Conservation (phyloP, 2,888 invertebrate genomes). For the Synanthedon vespiformis region DNA sequence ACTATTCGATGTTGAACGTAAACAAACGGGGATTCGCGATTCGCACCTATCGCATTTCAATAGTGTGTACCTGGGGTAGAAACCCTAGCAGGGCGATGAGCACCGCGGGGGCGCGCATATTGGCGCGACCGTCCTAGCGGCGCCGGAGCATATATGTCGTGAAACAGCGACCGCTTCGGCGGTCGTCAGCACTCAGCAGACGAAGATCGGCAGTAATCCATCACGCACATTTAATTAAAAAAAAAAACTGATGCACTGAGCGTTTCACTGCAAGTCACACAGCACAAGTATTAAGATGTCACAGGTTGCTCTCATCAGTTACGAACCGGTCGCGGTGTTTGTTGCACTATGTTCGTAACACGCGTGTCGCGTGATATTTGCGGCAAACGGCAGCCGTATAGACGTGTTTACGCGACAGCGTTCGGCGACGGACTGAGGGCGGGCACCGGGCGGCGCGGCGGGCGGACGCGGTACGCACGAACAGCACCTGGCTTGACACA, state of each 20-base stretch:
- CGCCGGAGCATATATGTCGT: slow-evolving; percentile 63
- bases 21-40: slow-evolving; percentile 54
- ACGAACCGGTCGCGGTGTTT: slow-evolving; percentile 57
- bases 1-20: slow-evolving; percentile 20
- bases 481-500: slow-evolving; percentile 40
- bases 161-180: slow-evolving; percentile 16
- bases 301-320: slow-evolving; percentile 59
- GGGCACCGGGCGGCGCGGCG: slow-evolving; percentile 31
- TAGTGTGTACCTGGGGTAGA: slow-evolving; percentile 65
- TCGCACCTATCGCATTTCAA: slow-evolving; percentile 26
- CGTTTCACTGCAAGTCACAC: slow-evolving; percentile 66
- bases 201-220: slow-evolving; percentile 61
- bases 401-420: slow-evolving; percentile 55
- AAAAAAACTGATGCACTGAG: slow-evolving; percentile 44
- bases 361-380: slow-evolving; percentile 57
- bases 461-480: slow-evolving; percentile 50
- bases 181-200: slow-evolving; percentile 51
- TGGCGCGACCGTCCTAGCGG: slow-evolving; percentile 65
- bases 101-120: slow-evolving; percentile 68
- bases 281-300: slow-evolving; percentile 60
- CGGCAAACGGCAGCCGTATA: slow-evolving; percentile 38
- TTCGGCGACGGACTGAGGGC: slow-evolving; percentile 66
- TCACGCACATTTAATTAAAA: slow-evolving; percentile 43
- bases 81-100: slow-evolving; percentile 69
- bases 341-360: slow-evolving; percentile 63